Conservation (phyloP, 2,113 vertebrate species). For the Eulemur rufifrons region DNA sequence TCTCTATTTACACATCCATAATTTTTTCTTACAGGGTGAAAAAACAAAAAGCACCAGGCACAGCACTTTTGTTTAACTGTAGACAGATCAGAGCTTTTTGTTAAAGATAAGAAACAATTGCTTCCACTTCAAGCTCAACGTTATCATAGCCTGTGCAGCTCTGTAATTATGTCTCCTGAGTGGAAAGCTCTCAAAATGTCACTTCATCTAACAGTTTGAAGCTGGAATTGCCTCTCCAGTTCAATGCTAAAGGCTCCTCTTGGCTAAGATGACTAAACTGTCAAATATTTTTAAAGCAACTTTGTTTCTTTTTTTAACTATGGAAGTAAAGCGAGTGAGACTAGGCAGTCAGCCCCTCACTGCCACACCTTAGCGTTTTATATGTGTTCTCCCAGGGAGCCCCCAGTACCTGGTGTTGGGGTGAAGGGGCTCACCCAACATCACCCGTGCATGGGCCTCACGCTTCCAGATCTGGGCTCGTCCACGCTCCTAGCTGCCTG, state of each 20-base stretch:
- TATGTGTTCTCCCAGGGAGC: neutral
- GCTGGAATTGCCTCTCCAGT: neutral
- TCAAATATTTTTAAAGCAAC: conserved; percentile 21
- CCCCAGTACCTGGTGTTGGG: neutral
- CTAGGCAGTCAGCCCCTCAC: neutral
- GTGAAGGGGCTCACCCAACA: too few relatives aligned
- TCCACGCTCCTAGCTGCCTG: neutral
- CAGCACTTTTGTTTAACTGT: neutral
- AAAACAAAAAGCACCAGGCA: neutral
- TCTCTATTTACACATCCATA: neutral
- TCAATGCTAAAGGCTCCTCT: neutral
- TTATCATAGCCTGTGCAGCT: neutral
- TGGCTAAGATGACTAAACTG: neutral
- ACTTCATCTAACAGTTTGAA: neutral
- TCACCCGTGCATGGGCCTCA: neutral
- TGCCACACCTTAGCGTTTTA: neutral
- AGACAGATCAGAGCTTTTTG: conserved; percentile 9
- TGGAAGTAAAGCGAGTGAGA: neutral
- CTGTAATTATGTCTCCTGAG: conserved; percentile 31
- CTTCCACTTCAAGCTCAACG: neutral
- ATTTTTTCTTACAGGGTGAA: neutral
- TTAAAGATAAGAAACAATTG: conserved; percentile 14
- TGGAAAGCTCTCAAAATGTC: conserved; percentile 34
- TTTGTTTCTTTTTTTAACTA: too few relatives aligned
- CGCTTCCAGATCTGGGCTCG: neutral